A percentile compares a stretch with the other conserved stretches of the same genome.
These are phyloP conservation scores for Rhadina sibilatrix DNA, from an alignment of 2,113 vertebrate genomes.

Conservation along the genomic window DNA sequence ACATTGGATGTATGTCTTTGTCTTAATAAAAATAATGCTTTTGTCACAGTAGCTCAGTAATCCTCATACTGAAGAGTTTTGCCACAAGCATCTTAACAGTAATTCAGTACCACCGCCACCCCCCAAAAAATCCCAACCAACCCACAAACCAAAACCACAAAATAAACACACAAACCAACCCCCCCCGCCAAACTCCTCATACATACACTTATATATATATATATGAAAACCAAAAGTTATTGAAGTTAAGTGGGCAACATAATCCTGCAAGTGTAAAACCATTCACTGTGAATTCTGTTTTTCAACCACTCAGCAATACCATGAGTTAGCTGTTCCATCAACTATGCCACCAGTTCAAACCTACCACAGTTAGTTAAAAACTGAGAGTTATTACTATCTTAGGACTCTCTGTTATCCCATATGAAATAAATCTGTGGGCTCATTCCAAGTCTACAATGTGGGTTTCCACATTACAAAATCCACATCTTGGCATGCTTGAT, in stretches of 20 bases:
- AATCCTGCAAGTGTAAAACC: not conserved
- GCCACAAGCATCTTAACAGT: not conserved
- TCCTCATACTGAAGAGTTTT: not conserved
- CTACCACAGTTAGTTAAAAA: not conserved
- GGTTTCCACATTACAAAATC: slow-evolving; percentile 50
- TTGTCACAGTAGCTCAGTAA: not conserved
- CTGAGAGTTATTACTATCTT: not conserved
- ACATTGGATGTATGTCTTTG: not conserved
- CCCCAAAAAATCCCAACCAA: not conserved
- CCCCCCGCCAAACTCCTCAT: not conserved
- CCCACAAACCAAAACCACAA: not conserved
- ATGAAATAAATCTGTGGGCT: slow-evolving; percentile 7
- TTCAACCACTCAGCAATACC: not conserved
- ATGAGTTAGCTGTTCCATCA: not conserved
- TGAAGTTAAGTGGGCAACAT: not conserved
- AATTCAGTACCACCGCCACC: not conserved
- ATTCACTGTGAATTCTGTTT: not conserved
- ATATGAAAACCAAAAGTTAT: not conserved
- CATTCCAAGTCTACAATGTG: not conserved
- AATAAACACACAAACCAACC: not conserved
- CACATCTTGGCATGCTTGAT: slow-evolving; percentile 1
- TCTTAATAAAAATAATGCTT: not conserved
- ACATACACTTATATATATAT: not conserved
- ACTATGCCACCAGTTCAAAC: not conserved
- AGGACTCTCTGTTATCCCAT: not conserved